These are phyloP conservation scores for Trididemnum miniatum DNA, from an alignment of 23 tunicate genomes.

Conservation along the genomic window DNA sequence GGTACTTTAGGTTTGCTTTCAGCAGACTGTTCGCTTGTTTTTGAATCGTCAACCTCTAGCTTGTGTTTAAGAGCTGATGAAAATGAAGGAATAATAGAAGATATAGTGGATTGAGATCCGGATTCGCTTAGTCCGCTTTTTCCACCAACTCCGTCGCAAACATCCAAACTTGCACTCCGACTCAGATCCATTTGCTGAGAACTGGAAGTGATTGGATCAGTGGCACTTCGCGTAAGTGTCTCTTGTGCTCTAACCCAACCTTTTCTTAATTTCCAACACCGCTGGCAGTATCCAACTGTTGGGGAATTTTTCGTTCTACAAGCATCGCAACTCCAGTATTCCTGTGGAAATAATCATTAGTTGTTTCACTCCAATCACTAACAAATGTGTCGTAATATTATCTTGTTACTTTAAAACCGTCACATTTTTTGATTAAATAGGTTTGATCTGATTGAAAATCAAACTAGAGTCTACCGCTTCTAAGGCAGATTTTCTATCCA, in stretches of 20 bases:
- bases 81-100: conserved; percentile 17
- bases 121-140: not conserved
- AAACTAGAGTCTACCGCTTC: no score
- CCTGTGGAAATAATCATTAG: conserved; percentile 26
- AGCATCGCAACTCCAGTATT: conserved; percentile 68
- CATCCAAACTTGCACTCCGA: conserved; percentile 19
- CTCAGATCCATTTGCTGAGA: not conserved
- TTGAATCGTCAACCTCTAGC: not conserved
- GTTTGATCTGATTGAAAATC: not conserved
- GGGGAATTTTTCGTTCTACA: conserved; percentile 66
- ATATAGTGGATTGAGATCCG: conserved; percentile 16
- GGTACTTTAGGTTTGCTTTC: conserved; percentile 14
- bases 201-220: conserved; percentile 22
- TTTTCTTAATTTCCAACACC: conserved; percentile 83
- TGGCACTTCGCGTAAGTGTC: conserved; percentile 20
- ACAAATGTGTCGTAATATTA: not conserved
- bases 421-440: not conserved
- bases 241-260: conserved; percentile 44
- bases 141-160: conserved; percentile 1
- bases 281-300: conserved; percentile 66
- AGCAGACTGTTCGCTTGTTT: no score
- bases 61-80: conserved; percentile 12
- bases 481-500: no score
- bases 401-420: not conserved
- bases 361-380: no score